A percentile compares a stretch with the other conserved stretches of the same genome.
Evolutionary conservation across 2,797 vertebrate species (phyloP).

Genomic region (Oceanodroma leucorhoa): DNA sequence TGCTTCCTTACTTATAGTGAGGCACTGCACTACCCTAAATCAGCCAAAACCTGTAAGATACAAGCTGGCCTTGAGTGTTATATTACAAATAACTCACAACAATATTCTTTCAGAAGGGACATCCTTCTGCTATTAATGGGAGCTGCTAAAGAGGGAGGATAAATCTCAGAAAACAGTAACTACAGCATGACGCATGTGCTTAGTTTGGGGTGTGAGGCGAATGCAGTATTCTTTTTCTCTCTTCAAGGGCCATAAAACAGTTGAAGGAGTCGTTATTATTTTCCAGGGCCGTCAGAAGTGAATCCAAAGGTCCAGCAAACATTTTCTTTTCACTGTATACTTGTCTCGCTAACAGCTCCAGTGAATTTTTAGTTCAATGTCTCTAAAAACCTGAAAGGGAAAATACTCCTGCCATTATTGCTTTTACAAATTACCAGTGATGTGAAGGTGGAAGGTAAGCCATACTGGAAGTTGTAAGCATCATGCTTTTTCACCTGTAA

Average conservation of each 20-base stretch:
- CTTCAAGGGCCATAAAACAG: not conserved
- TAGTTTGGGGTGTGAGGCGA: not conserved
- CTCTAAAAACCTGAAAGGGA: not conserved
- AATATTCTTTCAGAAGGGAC: not conserved
- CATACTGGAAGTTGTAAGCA: not conserved
- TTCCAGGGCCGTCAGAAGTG: not conserved
- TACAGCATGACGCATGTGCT: not conserved
- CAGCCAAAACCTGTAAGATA: not conserved
- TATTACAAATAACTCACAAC: not conserved
- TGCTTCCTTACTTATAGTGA: not conserved
- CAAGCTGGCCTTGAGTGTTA: slow-evolving; percentile 7
- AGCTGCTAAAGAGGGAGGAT: slow-evolving; percentile 31
- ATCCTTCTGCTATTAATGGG: slow-evolving; percentile 37
- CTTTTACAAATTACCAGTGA: not conserved
- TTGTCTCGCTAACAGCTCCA: not conserved
- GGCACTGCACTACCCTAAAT: not conserved
- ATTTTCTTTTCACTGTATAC: not conserved
- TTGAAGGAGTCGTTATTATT: not conserved
- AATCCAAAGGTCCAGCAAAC: not conserved
- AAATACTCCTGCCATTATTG: not conserved
- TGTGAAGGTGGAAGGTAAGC: not conserved
- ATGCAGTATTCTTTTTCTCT: not conserved
- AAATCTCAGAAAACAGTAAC: slow-evolving; percentile 25
- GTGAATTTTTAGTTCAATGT: not conserved
- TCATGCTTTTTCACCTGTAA: not conserved